Base-by-base conservation (phyloP, 2,888 invertebrate genomes). In the Chrysotoxum bicinctum region DNA sequence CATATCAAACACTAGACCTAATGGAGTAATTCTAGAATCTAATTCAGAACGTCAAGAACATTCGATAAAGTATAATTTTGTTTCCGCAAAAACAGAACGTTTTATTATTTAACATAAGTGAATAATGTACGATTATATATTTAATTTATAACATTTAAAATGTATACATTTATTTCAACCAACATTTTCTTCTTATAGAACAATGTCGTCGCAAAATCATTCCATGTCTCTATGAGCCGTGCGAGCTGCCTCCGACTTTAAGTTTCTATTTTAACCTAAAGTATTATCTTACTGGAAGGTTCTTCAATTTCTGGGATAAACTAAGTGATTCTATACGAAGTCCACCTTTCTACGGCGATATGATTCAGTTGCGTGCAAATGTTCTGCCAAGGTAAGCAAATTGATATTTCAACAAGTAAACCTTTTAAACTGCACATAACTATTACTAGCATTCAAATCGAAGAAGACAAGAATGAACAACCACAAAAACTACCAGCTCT, bases 301-400 rank as follows among this genome's bases (percentile, higher is more conserved):
- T 94, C 8, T 95, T 93, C 89, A 94, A 95, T 90, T 96, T 96
- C 91, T 97, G 96, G 96, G 93, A 94, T 8, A 94, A 94, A 88
- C 92, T 96, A 26, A 92, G 93, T 40, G 92, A 93, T 82, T 94
- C 95, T 0, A 89, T 92, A 77, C 88, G 89, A 58, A 89, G 88
- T 54, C 79, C 89, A 4, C 88, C 88, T 66, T 75, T 85, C 4
- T 30, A 78, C 8, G 9, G 74, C 16, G 82, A 84, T n/a, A 40
- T 48, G 3, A 40, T 54, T 8, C n/a, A 10, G 6, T 1, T 43
- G 0, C 52, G 35, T 0, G 43, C 26, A 10, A 16, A 16, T 19
- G 8, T 16, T 5, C 1, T 30, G 10, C 75, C 80, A 54, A 76
- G 72, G 84, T 85, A 75, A 60, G 43, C 23, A 6, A 50, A 7